Conservation (phyloP, 2,797 vertebrate genomes). For the Thamnophis elegans region DNA sequence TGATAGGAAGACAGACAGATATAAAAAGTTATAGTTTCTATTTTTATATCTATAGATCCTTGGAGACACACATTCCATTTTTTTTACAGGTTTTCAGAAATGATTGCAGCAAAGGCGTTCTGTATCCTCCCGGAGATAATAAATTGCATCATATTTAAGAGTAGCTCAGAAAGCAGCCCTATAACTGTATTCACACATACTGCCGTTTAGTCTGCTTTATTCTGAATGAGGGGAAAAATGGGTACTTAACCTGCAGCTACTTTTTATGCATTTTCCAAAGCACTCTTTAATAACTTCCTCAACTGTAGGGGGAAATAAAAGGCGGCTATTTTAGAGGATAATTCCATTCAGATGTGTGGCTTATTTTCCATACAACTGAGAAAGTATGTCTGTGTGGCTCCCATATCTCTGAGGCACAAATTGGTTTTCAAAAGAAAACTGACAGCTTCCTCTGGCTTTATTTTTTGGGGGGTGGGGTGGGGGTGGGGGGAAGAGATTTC, state of each 20-base stretch:
- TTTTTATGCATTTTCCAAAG: slow-evolving; percentile 22
- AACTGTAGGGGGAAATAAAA: background rate
- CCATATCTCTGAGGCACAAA: background rate
- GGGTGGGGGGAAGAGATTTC: background rate
- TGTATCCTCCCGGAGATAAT: rapidly evolving
- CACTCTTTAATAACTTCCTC: slow-evolving; percentile 3
- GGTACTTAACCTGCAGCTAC: slow-evolving; percentile 9
- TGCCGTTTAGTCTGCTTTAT: background rate
- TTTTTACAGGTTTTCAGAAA: background rate
- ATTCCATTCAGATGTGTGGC: background rate
- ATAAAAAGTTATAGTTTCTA: too few species aligned
- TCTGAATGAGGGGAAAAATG: background rate
- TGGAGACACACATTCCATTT: background rate
- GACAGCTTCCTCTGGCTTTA: background rate
- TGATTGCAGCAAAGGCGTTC: background rate
- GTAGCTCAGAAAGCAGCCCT: background rate
- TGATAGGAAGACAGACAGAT: background rate
- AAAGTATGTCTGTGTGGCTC: background rate
- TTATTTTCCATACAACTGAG: slow-evolving; percentile 13
- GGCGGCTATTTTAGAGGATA: background rate
- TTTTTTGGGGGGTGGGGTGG: too few species aligned
- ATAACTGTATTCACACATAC: background rate
- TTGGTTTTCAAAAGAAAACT: background rate
- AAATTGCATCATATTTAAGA: background rate
- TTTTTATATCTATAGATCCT: background rate